Base-by-base conservation (phyloP, 2,888 invertebrate species). In the Brachylomia viminalis region DNA sequence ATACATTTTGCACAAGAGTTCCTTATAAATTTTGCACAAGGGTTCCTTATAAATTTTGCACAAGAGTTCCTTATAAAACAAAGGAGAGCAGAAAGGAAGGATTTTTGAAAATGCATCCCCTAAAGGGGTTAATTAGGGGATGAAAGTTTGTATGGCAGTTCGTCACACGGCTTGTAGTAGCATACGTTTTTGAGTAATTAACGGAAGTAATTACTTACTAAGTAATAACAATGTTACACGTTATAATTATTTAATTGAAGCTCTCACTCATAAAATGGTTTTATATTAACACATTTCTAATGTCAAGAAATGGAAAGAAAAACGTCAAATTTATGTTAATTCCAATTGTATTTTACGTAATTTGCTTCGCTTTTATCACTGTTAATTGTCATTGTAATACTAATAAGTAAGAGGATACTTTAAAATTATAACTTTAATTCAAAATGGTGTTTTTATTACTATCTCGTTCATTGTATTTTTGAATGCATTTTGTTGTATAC, bases 281-380 rank as follows among this genome's bases (percentile, higher is more conserved):
- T 52, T 78, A 64, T 38, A 49, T 42, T 52, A 47, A 52, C 64
- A 52, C 64, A 30, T 38, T 59, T 64, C 1, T 52, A 58, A 30
- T 30, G 13, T 45, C n/a, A 66, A 62, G 20, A 52, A 67, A 47
- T 62, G 56, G 56, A 80, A 76, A 64, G 62, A 67, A 62, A 52
- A 56, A 54, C 13, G n/a, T 30, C 33, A 52, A 42, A 45, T 52
- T 30, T 59, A 80, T 76, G 75, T 20, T 58, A 80, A 71, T 80
- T 56, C 5, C 15, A 72, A 68, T 80, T 7, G 38, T 38, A n/a
- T 38, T 49, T 54, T 65, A 66, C 33, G 65, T 75, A 59, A 77
- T 68, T 42, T n/a, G 0, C 17, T 11, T 11, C 6, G 11, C 3
- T 45, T 54, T 6, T 6, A 13, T 30, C 3, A 15, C n/a, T 20